These are phyloP conservation scores for Drosophila putrida DNA, from an alignment of 2,888 invertebrate genomes.

Conservation along the genomic window DNA sequence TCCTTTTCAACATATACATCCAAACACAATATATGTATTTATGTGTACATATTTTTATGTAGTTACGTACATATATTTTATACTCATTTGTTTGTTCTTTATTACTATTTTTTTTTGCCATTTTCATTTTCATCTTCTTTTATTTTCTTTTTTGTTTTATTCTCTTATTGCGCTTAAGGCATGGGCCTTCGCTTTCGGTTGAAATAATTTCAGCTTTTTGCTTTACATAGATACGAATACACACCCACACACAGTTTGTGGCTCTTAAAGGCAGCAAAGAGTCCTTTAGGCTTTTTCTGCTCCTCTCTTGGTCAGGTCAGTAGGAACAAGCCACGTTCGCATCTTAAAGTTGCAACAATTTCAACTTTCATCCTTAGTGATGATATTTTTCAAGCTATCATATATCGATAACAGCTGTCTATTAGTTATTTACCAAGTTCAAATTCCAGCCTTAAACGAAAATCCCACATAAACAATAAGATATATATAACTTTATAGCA, in stretches of 20 bases:
- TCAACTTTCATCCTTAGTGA: not conserved
- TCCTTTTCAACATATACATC: slow-evolving; percentile 21
- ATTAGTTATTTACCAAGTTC: not conserved
- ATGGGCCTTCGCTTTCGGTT: slow-evolving; percentile 38
- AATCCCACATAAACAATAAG: too few relatives aligned
- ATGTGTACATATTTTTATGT: not conserved
- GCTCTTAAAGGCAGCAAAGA: slow-evolving; percentile 27
- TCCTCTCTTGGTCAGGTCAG: slow-evolving; percentile 32
- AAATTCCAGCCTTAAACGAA: too few relatives aligned
- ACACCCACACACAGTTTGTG: slow-evolving; percentile 17
- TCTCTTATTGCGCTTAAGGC: slow-evolving; percentile 33
- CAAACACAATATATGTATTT: slow-evolving; percentile 6
- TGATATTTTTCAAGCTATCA: not conserved
- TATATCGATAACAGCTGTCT: slow-evolving; percentile 9
- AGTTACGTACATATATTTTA: slow-evolving; percentile 13
- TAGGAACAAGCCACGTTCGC: slow-evolving; percentile 19
- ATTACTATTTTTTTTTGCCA: slow-evolving; percentile 13
- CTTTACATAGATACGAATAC: slow-evolving; percentile 22
- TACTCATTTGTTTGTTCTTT: slow-evolving; percentile 38
- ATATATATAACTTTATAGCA: too few relatives aligned
- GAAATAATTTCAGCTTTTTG: slow-evolving; percentile 63
- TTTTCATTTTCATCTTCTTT: not conserved
- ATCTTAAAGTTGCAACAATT: slow-evolving; percentile 24
- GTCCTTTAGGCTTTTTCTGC: not conserved
- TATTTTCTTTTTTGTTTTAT: slow-evolving; percentile 19